These are phyloP conservation scores for Cochlearius cochlearius DNA, from an alignment of 2,113 vertebrate species.

Conservation along the genomic window DNA sequence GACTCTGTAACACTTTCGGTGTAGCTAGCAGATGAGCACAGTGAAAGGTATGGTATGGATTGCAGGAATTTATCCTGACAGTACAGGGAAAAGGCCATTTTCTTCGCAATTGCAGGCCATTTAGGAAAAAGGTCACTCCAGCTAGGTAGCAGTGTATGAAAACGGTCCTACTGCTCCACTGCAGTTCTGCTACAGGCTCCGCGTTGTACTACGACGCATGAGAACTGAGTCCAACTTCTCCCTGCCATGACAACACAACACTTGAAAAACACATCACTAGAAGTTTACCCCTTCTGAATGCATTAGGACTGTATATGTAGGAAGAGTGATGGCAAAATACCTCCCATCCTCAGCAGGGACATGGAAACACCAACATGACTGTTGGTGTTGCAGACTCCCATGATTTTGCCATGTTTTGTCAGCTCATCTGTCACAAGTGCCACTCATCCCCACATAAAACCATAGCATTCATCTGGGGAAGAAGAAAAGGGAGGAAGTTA, in stretches of 20 bases:
- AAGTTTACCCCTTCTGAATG: not conserved
- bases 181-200: not conserved
- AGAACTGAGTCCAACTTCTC: not conserved
- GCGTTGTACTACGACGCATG: not conserved
- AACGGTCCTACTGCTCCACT: not conserved
- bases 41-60: not conserved
- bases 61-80: not conserved
- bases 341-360: not conserved
- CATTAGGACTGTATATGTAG: not conserved
- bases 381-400: not conserved
- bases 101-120: not conserved
- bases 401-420: slow-evolving; percentile 27
- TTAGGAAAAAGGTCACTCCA: not conserved
- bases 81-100: not conserved
- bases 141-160: not conserved
- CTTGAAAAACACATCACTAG: not conserved
- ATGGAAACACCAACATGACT: not conserved
- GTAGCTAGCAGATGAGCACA: not conserved
- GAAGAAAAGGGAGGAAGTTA: not conserved
- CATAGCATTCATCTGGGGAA: not conserved
- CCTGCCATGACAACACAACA: not conserved
- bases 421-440: slow-evolving; percentile 3
- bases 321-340: slow-evolving; percentile 9
- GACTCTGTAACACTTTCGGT: not conserved
- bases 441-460: not conserved